Conservation (phyloP, 1,140 invertebrate genomes). For the Aphaenogaster rudis region DNA sequence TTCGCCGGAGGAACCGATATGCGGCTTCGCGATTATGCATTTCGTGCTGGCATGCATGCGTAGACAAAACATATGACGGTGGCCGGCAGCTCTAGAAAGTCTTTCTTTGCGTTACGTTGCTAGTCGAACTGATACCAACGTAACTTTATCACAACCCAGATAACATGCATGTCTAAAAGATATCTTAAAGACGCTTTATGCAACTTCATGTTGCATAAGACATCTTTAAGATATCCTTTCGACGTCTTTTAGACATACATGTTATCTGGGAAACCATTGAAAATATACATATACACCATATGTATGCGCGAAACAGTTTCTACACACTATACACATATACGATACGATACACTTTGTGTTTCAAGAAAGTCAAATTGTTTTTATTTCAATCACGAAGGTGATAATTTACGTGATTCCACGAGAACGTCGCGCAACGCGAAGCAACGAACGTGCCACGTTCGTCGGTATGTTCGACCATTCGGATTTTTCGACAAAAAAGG, state of each 20-base stretch:
- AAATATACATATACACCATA: background rate
- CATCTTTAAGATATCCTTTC: too few species aligned
- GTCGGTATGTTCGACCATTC: background rate
- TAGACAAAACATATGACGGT: background rate
- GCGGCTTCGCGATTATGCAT: constrained; percentile 34
- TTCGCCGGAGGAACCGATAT: constrained; percentile 49
- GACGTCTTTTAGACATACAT: too few species aligned
- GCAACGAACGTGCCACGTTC: constrained; percentile 14
- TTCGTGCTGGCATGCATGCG: background rate
- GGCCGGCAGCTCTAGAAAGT: background rate
- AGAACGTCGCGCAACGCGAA: background rate
- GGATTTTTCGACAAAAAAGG: background rate
- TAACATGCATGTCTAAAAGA: too few species aligned
- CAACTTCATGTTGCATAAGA: too few species aligned
- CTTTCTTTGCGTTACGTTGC: background rate
- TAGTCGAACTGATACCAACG: background rate
- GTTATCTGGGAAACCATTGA: background rate
- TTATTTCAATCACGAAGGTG: background rate
- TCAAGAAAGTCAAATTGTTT: background rate
- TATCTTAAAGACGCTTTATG: too few species aligned
- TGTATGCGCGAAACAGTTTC: background rate
- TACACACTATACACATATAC: background rate
- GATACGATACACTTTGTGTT: background rate
- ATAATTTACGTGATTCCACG: background rate
- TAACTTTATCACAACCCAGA: background rate